phyloP scores from a whole-genome alignment of 2,888 invertebrate species.

The Macropis europaea region DNA sequence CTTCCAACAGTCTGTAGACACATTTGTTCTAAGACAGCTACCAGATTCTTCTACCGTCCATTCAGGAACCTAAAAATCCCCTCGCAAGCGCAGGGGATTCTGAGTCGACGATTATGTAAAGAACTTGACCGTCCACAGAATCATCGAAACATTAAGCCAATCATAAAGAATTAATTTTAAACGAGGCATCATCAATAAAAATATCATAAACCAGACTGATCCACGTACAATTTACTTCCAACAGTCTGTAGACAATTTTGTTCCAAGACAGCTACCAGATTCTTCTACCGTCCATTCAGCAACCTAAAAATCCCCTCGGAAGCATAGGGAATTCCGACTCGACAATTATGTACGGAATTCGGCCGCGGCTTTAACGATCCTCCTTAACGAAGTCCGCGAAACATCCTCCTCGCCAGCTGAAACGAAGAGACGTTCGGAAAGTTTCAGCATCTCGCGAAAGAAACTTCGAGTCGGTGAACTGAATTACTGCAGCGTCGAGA shows the following conservation, averaged over 20 bases:
- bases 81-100: background rate
- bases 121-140: background rate
- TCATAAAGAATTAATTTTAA: conserved; percentile 6
- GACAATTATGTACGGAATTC: background rate
- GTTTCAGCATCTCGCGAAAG: conserved; percentile 3
- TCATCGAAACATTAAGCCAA: background rate
- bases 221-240: no score
- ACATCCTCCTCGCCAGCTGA: conserved; percentile 7
- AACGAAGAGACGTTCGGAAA: conserved; percentile 11
- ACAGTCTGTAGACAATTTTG: background rate
- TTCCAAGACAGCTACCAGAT: background rate
- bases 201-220: no score
- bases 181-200: background rate
- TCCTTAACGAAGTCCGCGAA: conserved; percentile 31
- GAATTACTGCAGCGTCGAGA: conserved; percentile 36
- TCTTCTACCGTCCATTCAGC: background rate
- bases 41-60: no score
- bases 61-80: no score
- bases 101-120: background rate
- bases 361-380: conserved; percentile 3
- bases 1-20: no score
- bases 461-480: conserved; percentile 32
- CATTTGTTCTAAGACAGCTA: no score
- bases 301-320: background rate
- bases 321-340: background rate